Evolutionary conservation across 2,797 vertebrate species (phyloP).

Genomic region (Thamnophis elegans): DNA sequence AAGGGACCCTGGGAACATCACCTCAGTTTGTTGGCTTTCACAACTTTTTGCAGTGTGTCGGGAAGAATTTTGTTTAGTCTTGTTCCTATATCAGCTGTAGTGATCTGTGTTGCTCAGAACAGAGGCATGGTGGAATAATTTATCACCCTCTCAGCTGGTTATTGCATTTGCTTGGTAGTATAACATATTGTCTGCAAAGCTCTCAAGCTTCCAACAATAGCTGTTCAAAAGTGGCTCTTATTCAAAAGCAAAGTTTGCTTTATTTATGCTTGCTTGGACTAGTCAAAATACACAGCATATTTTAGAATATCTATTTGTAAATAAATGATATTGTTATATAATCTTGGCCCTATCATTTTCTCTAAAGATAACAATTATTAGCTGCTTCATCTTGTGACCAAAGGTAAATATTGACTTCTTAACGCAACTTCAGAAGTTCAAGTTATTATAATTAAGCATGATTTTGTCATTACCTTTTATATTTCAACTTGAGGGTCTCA

Average conservation of each 20-base stretch:
- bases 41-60: background rate
- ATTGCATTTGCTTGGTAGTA: background rate
- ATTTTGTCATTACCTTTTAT: slow-evolving; percentile 60
- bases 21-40: background rate
- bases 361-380: slow-evolving; percentile 36
- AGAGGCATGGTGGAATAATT: background rate
- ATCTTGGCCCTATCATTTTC: slow-evolving; percentile 8
- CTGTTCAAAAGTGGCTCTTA: background rate
- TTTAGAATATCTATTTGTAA: slow-evolving; percentile 20
- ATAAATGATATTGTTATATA: slow-evolving; percentile 5
- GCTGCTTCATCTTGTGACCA: slow-evolving; percentile 11
- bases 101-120: background rate
- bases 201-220: background rate
- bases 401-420: slow-evolving; percentile 15
- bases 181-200: background rate
- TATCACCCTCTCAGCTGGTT: background rate
- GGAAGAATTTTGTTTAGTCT: background rate
- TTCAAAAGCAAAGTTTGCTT: background rate
- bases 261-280: background rate
- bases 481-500: slow-evolving; percentile 55
- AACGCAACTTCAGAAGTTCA: slow-evolving; percentile 33
- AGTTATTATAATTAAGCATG: slow-evolving; percentile 59
- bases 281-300: background rate
- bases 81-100: background rate
- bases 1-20: background rate